A percentile compares a stretch with the other conserved stretches of the same genome.
Conservation (phyloP, 2,797 vertebrate species). For the Natrix natrix region DNA sequence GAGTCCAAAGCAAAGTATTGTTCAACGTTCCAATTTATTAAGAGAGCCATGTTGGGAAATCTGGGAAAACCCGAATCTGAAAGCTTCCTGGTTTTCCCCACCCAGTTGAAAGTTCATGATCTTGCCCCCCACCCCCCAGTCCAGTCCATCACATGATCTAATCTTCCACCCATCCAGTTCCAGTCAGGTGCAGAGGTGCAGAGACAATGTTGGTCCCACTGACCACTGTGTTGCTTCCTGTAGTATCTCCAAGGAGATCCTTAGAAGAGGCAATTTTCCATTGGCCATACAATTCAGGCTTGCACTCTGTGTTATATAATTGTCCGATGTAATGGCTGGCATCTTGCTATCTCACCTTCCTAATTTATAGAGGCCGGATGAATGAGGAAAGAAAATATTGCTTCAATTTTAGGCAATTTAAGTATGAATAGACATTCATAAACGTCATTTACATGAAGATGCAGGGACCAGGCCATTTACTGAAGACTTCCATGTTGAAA, state of each 20-base stretch:
- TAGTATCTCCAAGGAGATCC: slow-evolving; percentile 14
- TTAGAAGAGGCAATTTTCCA: slow-evolving; percentile 3
- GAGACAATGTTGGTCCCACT: slow-evolving; percentile 19
- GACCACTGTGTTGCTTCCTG: slow-evolving; percentile 24
- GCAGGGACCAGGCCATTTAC: neutral
- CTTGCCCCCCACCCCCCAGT: too few species aligned
- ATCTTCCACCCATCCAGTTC: too few species aligned
- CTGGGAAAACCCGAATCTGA: too few species aligned
- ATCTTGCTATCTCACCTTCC: neutral
- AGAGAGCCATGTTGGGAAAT: too few species aligned
- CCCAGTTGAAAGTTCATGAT: too few species aligned
- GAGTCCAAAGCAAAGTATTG: too few species aligned
- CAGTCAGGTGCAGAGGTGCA: too few species aligned
- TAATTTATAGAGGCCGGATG: neutral
- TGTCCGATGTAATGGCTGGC: neutral
- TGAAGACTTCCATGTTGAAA: neutral
- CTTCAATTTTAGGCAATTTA: neutral
- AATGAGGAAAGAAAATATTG: neutral
- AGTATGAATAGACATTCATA: neutral
- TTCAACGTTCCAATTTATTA: too few species aligned
- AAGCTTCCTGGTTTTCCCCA: too few species aligned
- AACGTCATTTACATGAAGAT: neutral
- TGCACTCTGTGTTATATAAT: slow-evolving; percentile 18
- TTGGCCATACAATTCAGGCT: slow-evolving; percentile 24
- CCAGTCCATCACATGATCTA: too few species aligned